Conservation (phyloP, 2,888 invertebrate species). For the Scelioninae gen. 2 region DNA sequence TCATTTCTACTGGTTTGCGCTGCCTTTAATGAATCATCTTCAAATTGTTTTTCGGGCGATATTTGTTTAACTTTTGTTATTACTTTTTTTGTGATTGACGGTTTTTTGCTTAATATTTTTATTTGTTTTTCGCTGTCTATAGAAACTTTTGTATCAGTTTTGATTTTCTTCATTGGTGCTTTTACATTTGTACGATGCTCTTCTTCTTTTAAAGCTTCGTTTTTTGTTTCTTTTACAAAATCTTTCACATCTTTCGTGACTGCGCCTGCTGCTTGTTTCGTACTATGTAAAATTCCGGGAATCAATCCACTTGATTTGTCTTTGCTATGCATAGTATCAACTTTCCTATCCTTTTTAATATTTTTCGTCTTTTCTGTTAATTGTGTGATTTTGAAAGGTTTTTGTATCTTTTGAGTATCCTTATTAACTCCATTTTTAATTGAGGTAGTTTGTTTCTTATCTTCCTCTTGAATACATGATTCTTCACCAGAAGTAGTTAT, state of each 20-base stretch:
- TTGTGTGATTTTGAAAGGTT: conserved; percentile 2
- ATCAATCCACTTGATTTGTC: conserved; percentile 62
- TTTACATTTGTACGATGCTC: conserved; percentile 37
- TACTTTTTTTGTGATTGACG: conserved; percentile 24
- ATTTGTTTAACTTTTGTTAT: conserved; percentile 20
- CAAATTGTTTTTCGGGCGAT: no score
- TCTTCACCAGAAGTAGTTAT: no score
- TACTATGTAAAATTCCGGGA: conserved; percentile 61
- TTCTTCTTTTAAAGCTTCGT: conserved; percentile 65
- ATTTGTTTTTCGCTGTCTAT: background rate
- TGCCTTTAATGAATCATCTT: no score
- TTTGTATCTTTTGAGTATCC: conserved; percentile 21
- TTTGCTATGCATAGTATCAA: conserved; percentile 54
- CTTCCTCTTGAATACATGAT: no score
- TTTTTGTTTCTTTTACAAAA: conserved; percentile 71
- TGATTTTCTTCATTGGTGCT: background rate
- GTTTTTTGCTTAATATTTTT: background rate
- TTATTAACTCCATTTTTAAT: no score
- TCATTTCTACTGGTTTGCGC: no score
- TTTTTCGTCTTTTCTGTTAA: conserved; percentile 38
- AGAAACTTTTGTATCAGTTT: background rate
- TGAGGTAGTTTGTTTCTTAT: no score
- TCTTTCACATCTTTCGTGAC: conserved; percentile 46
- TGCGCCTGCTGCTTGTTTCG: conserved; percentile 56
- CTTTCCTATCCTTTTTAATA: conserved; percentile 43